Conservation (phyloP, 2,888 invertebrate genomes). For the Scaeva pyrastri region DNA sequence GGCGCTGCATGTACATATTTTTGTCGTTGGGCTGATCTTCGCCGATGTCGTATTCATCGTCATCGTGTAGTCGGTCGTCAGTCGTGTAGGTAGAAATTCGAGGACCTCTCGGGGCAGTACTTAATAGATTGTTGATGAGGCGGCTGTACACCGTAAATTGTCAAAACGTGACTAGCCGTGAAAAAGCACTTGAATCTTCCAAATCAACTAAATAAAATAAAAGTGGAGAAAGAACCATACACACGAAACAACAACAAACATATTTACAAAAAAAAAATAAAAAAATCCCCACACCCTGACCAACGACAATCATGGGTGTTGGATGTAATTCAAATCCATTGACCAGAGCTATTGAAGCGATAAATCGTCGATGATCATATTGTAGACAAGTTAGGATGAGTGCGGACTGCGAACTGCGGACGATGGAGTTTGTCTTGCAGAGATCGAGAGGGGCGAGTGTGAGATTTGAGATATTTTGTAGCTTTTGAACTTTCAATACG, state of each 20-base stretch:
- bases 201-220: slow-evolving; percentile 62
- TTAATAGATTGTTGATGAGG: slow-evolving; percentile 76
- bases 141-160: slow-evolving; percentile 75
- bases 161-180: slow-evolving; percentile 75
- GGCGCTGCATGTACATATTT: slow-evolving; percentile 5
- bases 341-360: slow-evolving; percentile 67
- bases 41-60: slow-evolving; percentile 33
- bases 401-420: too few species aligned
- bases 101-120: slow-evolving; percentile 75
- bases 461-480: slow-evolving; percentile 3
- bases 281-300: slow-evolving; percentile 38
- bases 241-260: slow-evolving; percentile 8
- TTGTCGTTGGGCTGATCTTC: slow-evolving; percentile 42
- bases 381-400: slow-evolving; percentile 38
- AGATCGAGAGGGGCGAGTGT: neutral
- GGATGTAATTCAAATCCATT: slow-evolving; percentile 63
- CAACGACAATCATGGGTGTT: slow-evolving; percentile 67
- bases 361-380: slow-evolving; percentile 70
- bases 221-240: slow-evolving; percentile 15
- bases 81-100: slow-evolving; percentile 73
- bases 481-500: slow-evolving; percentile 45
- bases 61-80: slow-evolving; percentile 33
- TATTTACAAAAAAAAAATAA: neutral
- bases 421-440: neutral
- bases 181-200: slow-evolving; percentile 75